Percentiles rank a stretch among this genome's conserved stretches.
Evolutionary conservation across 1,140 invertebrate genomes (phyloP).

Genomic region (Panagrolaimus sp.): DNA sequence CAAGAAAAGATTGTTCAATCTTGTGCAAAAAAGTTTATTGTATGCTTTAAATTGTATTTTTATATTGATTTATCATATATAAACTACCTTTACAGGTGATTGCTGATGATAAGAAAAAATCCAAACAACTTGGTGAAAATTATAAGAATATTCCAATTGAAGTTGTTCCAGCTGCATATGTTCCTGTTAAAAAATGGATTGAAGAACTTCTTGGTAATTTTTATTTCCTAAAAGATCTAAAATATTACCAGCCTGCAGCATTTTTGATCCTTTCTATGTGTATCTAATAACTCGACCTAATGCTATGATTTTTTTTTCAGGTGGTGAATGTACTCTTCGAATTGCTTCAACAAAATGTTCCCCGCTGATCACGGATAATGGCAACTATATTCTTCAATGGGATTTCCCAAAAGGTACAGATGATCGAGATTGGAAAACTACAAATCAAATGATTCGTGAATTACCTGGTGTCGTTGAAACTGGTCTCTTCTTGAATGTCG

Average conservation of each 20-base stretch:
- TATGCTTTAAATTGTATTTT: constrained; percentile 14
- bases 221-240: too few relatives aligned
- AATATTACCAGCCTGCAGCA: too few relatives aligned
- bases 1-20: constrained; percentile 39
- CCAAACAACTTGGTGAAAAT: constrained; percentile 21
- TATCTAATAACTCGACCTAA: too few relatives aligned
- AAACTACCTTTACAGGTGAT: constrained; percentile 25
- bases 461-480: constrained; percentile 67
- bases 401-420: constrained; percentile 69
- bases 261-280: too few relatives aligned
- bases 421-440: constrained; percentile 68
- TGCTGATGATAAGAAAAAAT: constrained; percentile 17
- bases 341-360: constrained; percentile 63
- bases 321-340: constrained; percentile 33
- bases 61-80: background rate
- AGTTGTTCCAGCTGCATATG: constrained; percentile 33
- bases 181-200: constrained; percentile 28
- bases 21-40: constrained; percentile 22
- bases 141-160: constrained; percentile 28
- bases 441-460: constrained; percentile 71
- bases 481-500: constrained; percentile 30
- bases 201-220: background rate
- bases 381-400: constrained; percentile 95
- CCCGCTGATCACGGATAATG: constrained; percentile 92
- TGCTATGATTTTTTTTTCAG: too few relatives aligned